Base-by-base conservation (phyloP, 2,888 invertebrate genomes). In the Callinectes sapidus region DNA sequence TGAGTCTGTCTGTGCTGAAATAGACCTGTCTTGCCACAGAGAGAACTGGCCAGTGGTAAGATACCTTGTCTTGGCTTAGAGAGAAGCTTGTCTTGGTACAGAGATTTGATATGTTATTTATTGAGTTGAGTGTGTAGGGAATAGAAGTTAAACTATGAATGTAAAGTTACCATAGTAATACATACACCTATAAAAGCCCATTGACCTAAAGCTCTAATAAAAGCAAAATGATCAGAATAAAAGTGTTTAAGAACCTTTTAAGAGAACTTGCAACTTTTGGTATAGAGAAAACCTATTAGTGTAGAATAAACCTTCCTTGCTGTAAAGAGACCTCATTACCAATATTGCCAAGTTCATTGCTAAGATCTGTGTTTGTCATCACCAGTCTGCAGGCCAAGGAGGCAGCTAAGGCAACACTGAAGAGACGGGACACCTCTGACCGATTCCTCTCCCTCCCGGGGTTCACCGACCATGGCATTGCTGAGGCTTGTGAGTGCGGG, bases 401-500 rank as follows among this genome's bases (percentile, higher is more conserved):
- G 42, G 94, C 94, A 86, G 92, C 90, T 42, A 92, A 93, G 35
- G 94, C 94, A 32, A 92, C 85, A 42, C 71, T 94, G 77, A 92
- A 93, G 39, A 86, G 94, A 1, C 89, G 91, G 23, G 85, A 88
- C 28, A 92, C 94, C 2, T 48, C 90, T 35, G 94, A 94, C 55
- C 54, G 90, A 28, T 94, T 92, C 77, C 90, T 94, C 23, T 94
- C 94, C 39, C 90, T 94, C 18, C 94, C 94, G 5, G 94, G 91
- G n/a, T 92, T 91, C 90, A 66, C 92, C 23, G 94, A 94, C 28
- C 87, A 93, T 77, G 89, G 55, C 35, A 55, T 93, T 23, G 35
- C 55, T 23, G 92, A 93, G 35, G 66, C n/a, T n/a, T 81, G 92
- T 93, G 77, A 93, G 92, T 92, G 18, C 61, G n/a, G 86, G 10